Conservation (phyloP, 2,888 invertebrate species). For the Pterobdella sp. region DNA sequence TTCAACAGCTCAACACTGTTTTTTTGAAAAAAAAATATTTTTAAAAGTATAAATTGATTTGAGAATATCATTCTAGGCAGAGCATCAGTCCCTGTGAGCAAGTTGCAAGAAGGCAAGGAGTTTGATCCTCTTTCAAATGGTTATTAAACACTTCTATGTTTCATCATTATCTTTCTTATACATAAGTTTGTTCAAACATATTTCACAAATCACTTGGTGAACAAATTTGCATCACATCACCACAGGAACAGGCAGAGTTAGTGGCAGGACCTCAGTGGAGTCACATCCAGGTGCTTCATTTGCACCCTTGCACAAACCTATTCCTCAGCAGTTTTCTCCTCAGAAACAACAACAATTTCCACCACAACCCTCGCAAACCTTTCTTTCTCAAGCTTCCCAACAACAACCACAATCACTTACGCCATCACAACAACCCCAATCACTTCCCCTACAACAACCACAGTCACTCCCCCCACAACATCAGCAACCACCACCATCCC, state of each 20-base stretch:
- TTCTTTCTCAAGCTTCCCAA: background rate
- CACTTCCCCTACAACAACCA: background rate
- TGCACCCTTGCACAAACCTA: background rate
- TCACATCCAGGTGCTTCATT: background rate
- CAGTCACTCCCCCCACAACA: background rate
- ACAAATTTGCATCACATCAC: no score
- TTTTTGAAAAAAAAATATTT: background rate
- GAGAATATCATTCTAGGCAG: background rate
- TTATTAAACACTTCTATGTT: background rate
- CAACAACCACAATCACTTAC: background rate
- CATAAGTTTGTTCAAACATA: no score
- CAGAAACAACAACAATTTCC: background rate
- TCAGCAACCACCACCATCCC: background rate
- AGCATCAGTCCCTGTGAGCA: conserved; percentile 21
- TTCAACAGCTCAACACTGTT: background rate
- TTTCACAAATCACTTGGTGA: no score
- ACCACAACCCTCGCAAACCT: background rate
- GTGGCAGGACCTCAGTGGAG: background rate
- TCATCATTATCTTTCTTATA: no score
- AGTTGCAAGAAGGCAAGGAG: conserved; percentile 54
- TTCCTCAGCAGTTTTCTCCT: background rate
- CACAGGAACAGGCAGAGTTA: background rate
- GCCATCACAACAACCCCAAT: background rate
- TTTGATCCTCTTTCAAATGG: conserved; percentile 58
- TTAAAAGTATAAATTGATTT: background rate